These are phyloP conservation scores for Ricordea florida DNA, from an alignment of 92 coral and sea anemone species.

Conservation along the genomic window DNA sequence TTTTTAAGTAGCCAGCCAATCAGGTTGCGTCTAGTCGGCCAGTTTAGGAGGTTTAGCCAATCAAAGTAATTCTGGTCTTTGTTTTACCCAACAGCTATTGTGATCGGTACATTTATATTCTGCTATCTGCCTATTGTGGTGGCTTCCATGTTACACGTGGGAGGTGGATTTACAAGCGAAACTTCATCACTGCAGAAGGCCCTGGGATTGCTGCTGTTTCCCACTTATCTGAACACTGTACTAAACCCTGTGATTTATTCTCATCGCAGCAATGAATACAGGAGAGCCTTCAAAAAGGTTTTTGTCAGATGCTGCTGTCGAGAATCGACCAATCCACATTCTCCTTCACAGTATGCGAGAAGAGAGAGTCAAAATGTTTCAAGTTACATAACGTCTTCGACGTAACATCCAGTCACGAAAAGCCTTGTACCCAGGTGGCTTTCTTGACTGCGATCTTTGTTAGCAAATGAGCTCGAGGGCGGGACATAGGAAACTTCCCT, in stretches of 20 bases:
- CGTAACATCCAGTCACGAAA: too few species aligned
- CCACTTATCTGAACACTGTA: constrained; percentile 46
- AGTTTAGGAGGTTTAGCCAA: not conserved
- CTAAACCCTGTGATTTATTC: constrained; percentile 64
- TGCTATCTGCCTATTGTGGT: constrained; percentile 70
- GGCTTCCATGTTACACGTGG: constrained; percentile 35
- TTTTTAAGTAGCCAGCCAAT: not conserved
- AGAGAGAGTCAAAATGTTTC: too few species aligned
- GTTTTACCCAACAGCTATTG: constrained; percentile 44
- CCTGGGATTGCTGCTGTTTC: constrained; percentile 27
- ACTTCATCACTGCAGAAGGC: not conserved
- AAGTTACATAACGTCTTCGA: too few species aligned
- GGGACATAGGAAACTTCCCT: too few species aligned
- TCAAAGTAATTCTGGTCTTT: not conserved
- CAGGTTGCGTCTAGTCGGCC: not conserved
- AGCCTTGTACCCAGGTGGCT: too few species aligned
- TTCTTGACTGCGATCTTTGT: too few species aligned
- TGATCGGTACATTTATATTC: constrained; percentile 61
- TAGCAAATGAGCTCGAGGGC: too few species aligned
- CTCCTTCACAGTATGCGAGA: too few species aligned
- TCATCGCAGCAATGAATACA: constrained; percentile 50
- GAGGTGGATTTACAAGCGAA: not conserved
- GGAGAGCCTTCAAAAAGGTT: constrained; percentile 43
- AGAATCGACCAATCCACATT: too few species aligned
- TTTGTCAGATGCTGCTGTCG: not conserved